phyloP scores from a whole-genome alignment of 2,113 vertebrate genomes.

The Neotoma lepida region DNA sequence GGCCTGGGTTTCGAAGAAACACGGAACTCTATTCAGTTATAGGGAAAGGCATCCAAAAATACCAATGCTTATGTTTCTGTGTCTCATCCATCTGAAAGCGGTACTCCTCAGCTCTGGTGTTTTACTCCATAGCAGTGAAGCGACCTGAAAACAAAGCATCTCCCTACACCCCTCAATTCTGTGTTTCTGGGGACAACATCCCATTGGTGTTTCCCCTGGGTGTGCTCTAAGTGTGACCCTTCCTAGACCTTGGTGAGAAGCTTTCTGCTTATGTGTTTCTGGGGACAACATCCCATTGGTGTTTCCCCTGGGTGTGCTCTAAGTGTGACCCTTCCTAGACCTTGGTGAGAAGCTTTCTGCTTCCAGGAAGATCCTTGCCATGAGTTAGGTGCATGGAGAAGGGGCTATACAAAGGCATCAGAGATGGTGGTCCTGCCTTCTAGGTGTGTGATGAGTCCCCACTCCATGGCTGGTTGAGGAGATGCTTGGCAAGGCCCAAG shows the following conservation, averaged over 20 bases:
- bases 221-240: not conserved
- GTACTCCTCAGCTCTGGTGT: accelerated
- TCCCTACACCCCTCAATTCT: not conserved
- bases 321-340: too few species aligned
- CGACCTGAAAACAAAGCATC: not conserved
- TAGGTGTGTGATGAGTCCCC: not conserved
- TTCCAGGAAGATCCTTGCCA: not conserved
- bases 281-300: not conserved
- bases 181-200: not conserved
- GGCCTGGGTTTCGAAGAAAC: not conserved
- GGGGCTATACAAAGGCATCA: not conserved
- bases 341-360: not conserved
- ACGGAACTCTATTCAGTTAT: not conserved
- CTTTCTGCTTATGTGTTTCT: too few species aligned
- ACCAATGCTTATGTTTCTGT: not conserved
- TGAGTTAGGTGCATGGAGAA: not conserved
- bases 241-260: not conserved
- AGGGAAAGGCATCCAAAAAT: not conserved
- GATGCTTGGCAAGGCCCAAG: not conserved
- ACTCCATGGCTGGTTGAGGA: too few species aligned
- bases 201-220: not conserved
- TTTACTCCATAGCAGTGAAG: not conserved
- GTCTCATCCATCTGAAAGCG: not conserved
- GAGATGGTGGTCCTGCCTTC: not conserved
- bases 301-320: not conserved